Evolutionary conservation across 2,797 vertebrate genomes (phyloP).

Genomic region (Anguilla megastoma): DNA sequence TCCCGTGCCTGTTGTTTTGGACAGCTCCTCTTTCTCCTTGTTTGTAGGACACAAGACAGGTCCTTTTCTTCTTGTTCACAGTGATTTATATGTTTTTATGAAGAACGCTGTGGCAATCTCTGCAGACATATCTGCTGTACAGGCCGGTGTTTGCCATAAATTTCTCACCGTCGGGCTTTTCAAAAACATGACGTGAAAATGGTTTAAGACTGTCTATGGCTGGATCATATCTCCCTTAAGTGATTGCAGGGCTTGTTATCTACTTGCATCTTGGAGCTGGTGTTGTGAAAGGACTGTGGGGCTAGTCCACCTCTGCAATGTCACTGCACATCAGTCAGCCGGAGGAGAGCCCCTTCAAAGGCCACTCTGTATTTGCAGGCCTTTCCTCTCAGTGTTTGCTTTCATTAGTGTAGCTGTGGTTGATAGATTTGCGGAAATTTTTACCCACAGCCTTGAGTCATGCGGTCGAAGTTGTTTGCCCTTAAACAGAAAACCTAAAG

Average conservation of each 20-base stretch:
- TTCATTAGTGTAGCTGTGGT: neutral
- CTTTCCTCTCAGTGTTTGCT: neutral
- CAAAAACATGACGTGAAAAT: neutral
- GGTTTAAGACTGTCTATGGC: neutral
- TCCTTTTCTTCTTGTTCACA: neutral
- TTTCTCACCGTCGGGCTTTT: neutral
- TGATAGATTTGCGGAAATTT: neutral
- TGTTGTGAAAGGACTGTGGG: neutral
- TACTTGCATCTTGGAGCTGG: neutral
- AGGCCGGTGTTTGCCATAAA: neutral
- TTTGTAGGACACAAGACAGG: neutral
- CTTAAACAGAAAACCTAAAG: neutral
- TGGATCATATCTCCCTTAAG: neutral
- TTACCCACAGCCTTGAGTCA: neutral
- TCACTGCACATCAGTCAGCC: slow-evolving; percentile 7
- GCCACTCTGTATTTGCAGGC: neutral
- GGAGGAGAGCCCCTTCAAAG: neutral
- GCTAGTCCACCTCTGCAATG: neutral
- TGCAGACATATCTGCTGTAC: neutral
- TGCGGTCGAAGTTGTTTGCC: neutral
- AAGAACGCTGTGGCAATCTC: neutral
- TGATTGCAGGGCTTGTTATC: neutral
- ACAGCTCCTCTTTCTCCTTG: neutral
- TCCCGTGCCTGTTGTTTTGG: neutral
- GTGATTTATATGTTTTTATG: neutral